A percentile compares a stretch with the other conserved stretches of the same genome.
phyloP scores from a whole-genome alignment of 2,888 invertebrate genomes.

The Tortricodes alternella region DNA sequence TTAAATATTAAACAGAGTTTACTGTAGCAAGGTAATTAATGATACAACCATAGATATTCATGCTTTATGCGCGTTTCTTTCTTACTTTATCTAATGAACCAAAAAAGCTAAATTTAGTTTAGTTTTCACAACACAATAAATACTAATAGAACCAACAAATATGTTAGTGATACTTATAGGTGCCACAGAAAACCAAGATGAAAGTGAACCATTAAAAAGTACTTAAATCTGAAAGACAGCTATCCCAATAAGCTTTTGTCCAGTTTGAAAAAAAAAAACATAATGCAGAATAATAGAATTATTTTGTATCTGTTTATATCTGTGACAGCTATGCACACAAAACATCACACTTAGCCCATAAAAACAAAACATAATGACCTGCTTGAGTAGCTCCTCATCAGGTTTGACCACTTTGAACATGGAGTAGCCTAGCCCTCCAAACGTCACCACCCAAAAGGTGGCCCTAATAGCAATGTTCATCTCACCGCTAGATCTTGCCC shows the following conservation, averaged over 20 bases:
- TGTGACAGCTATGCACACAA: conserved; percentile 13
- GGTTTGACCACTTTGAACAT: conserved; percentile 82
- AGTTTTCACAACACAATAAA: not conserved
- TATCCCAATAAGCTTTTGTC: no score
- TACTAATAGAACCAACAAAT: not conserved
- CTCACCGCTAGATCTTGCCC: conserved; percentile 76
- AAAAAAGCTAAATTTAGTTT: no score
- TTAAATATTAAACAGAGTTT: no score
- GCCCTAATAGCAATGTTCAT: conserved; percentile 76
- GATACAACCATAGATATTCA: no score
- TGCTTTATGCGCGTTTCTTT: no score
- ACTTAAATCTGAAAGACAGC: no score
- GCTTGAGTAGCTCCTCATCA: conserved; percentile 79
- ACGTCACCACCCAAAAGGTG: conserved; percentile 83
- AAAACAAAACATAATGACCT: conserved; percentile 68
- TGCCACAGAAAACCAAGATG: not conserved
- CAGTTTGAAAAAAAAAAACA: no score
- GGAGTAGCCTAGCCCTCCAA: conserved; percentile 83
- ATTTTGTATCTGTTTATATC: no score
- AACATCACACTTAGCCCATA: conserved; percentile 35
- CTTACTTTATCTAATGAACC: no score
- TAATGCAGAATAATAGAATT: no score
- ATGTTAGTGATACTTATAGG: not conserved
- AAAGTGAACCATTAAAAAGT: not conserved
- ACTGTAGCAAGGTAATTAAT: no score